Base-by-base conservation (phyloP, 2,888 invertebrate species). In the Sepioteuthis lessoniana region DNA sequence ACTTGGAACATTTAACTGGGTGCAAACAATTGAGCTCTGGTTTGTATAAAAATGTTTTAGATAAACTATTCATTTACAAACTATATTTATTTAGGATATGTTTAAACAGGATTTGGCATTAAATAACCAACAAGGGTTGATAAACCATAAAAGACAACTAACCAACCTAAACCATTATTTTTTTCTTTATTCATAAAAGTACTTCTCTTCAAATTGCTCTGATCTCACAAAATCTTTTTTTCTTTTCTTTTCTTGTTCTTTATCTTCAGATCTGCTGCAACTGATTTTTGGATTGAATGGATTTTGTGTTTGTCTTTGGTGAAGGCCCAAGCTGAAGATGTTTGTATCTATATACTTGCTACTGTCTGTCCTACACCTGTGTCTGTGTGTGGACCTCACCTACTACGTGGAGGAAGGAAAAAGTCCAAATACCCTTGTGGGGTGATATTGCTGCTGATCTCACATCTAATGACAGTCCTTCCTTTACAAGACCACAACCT, bases 361-460 rank as follows among this genome's bases (percentile, higher is more conserved):
- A 42, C 46, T 92, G 92, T 47, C 42, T 92, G 31, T 92, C 31
- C 42, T 92, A n/a, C 92, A 42, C 47, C 16, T 92, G 46, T 42
- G n/a, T 10, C 19, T 42, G 42, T 92, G 42, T n/a, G 92, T 92
- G 92, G 92, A 92, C 38, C 47, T 92, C 42, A 92, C 47, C n/a
- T 92, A 92, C 47, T 92, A 92, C 10, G 46, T 92, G 92, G 35
- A 92, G 21, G 92, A 92, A 92, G 47, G 92, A 16, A 92, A 92
- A 92, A 92, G 92, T 92, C 92, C 92, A 19, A 47, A 47, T n/a
- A 92, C 92, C n/a, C 38, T n/a, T n/a, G 47, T 92, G 47, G 92
- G n/a, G 92, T 46, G 92, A 92, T 35, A 92, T 92, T n/a, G 92
- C 46, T 42, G 92, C 47, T 92, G 92, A 92, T 92, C n/a, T 47